phyloP scores from a whole-genome alignment of 1,140 invertebrate species.

The Drosophila gunungcola region DNA sequence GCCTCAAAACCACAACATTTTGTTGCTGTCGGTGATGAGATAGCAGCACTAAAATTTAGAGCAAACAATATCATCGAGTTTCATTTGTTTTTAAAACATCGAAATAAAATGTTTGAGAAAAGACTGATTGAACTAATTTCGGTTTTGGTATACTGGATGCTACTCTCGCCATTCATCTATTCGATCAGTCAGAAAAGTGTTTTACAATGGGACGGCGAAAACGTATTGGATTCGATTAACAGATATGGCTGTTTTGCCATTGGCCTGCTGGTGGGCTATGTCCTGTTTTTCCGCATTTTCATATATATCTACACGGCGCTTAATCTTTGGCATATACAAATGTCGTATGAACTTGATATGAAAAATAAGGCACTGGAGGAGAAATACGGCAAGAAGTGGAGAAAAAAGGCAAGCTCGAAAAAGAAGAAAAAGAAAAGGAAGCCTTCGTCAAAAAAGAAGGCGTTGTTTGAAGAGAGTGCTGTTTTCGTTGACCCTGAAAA shows the following conservation, averaged over 20 bases:
- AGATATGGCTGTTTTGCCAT: neutral
- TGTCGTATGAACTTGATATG: neutral
- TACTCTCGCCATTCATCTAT: neutral
- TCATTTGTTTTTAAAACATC: neutral
- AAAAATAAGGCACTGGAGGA: neutral
- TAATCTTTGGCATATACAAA: neutral
- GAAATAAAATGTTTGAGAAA: neutral
- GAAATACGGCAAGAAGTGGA: neutral
- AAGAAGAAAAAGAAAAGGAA: neutral
- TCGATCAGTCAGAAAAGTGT: too few relatives aligned
- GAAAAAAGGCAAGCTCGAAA: neutral
- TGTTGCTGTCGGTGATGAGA: neutral
- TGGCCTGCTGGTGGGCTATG: neutral
- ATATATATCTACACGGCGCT: neutral
- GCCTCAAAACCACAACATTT: neutral
- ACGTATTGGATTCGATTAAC: neutral
- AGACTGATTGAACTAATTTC: neutral
- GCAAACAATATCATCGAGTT: too few relatives aligned
- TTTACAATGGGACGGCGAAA: neutral
- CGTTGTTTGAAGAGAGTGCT: neutral
- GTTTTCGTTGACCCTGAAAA: neutral
- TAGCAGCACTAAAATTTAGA: neutral
- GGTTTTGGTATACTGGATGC: neutral
- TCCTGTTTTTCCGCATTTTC: neutral
- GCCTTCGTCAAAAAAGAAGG: neutral